These are phyloP conservation scores for Tricholaema leucomelas DNA, from an alignment of 2,113 vertebrate genomes.

Conservation along the genomic window DNA sequence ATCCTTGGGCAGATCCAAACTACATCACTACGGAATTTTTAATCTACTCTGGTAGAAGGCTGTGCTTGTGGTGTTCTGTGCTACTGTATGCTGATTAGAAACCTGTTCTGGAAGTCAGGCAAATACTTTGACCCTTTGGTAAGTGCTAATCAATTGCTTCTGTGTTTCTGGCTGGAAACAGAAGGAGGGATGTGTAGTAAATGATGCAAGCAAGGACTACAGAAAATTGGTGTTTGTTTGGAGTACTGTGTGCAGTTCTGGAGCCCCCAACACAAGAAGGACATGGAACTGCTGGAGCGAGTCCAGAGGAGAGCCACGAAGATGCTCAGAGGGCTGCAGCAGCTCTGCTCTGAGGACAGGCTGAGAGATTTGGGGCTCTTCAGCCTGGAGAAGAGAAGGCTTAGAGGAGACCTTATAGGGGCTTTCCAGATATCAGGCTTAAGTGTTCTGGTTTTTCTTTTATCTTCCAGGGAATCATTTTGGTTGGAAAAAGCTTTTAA, in stretches of 20 bases:
- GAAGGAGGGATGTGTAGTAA: neutral
- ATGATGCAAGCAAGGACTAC: neutral
- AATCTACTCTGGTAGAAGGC: neutral
- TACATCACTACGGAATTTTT: neutral
- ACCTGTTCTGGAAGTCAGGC: neutral
- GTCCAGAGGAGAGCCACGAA: no score
- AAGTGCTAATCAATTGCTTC: neutral
- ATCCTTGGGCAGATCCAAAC: neutral
- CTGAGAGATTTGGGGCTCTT: no score
- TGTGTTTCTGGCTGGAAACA: neutral
- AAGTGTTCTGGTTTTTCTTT: neutral
- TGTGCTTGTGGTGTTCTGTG: neutral
- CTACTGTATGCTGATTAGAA: conserved; percentile 7
- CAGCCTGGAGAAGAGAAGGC: no score
- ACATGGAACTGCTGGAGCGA: no score
- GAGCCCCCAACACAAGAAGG: no score
- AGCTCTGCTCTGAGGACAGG: no score
- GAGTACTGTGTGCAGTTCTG: no score
- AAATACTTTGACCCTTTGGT: neutral
- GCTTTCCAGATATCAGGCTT: no score
- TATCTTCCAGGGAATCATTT: no score
- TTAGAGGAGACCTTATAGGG: no score
- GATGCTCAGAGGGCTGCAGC: no score
- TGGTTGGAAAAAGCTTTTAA: no score
- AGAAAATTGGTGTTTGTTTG: neutral